Evolutionary conservation across 2,888 invertebrate species (phyloP), one percentile per base, ranked within the genome.

Genomic region (Pimpla rufipes): DNA sequence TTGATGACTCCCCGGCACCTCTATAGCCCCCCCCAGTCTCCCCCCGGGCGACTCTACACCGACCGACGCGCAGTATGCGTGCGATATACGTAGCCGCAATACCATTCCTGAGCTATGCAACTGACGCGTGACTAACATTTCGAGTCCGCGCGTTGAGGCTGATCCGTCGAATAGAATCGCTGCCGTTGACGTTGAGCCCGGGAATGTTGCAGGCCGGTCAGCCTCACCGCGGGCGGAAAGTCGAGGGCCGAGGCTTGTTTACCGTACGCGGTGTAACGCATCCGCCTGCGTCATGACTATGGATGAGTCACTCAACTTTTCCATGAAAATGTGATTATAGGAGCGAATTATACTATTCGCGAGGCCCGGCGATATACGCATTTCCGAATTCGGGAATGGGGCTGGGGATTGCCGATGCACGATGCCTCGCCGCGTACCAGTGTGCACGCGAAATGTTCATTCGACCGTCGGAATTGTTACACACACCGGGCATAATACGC

Each of bases 1-100:
- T 83, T 57, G 83, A 83, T 74, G 83, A 83, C 83, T 80, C 80
- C n/a, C n/a, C 55, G 50, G 67, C 52, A 68, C 40, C 75, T 50
- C 55, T 8, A 59, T 29, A 37, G 4, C 16, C 13, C 5, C 47
- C 18, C 45, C n/a, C n/a, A n/a, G n/a, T n/a, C n/a, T n/a, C n/a
- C n/a, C n/a, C n/a, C n/a, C n/a, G n/a, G n/a, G n/a, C n/a, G n/a
- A n/a, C n/a, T n/a, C n/a, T n/a, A 1, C 40, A 37, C 35, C 21
- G 29, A 47, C 59, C 18, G 47, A 62, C 13, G 21, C 40, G 2
- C 50, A 2, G 42, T 11, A 13, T 42, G 42, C 13, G 45, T 13
- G n/a, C 16, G 45, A 2, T 70, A 6, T 55, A 23, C 13, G 47
- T 18, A 67, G 42, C 18, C 59, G 67, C 23, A 37, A 8, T 7